Evolutionary conservation across 2,888 invertebrate species (phyloP).

Genomic region (Diplazon laetatorius): DNA sequence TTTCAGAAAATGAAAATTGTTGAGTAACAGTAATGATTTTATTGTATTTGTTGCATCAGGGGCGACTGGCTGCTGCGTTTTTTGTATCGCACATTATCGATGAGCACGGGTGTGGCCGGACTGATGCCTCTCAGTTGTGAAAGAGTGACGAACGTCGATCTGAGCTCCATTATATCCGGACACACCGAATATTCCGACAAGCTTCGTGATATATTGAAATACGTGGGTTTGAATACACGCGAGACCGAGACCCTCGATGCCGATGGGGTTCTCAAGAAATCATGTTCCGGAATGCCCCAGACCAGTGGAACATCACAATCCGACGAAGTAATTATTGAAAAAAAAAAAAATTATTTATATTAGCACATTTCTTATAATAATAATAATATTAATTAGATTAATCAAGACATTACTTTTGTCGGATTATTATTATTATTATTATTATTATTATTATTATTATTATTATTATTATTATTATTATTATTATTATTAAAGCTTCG

Average conservation of each 20-base stretch:
- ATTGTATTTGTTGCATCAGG: no score
- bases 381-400: no score
- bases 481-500: no score
- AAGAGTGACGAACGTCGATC: conserved; percentile 85
- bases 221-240: conserved; percentile 77
- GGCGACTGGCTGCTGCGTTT: conserved; percentile 87
- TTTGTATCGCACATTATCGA: conserved; percentile 86
- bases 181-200: conserved; percentile 86
- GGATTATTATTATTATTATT: no score
- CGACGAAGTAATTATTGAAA: conserved; percentile 21
- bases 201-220: conserved; percentile 83
- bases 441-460: no score
- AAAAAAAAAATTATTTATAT: conserved; percentile 25
- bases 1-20: no score
- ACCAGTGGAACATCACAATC: conserved; percentile 34
- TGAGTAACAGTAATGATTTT: no score
- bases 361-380: no score
- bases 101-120: conserved; percentile 85
- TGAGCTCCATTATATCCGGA: conserved; percentile 84
- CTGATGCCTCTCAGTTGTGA: conserved; percentile 84
- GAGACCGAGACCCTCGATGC: conserved; percentile 69
- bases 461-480: no score
- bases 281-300: conserved; percentile 75
- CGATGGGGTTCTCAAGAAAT: conserved; percentile 74
- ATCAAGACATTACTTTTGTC: no score